Base-by-base conservation (phyloP, 2,888 invertebrate genomes). In the Phlogophora meticulosa region DNA sequence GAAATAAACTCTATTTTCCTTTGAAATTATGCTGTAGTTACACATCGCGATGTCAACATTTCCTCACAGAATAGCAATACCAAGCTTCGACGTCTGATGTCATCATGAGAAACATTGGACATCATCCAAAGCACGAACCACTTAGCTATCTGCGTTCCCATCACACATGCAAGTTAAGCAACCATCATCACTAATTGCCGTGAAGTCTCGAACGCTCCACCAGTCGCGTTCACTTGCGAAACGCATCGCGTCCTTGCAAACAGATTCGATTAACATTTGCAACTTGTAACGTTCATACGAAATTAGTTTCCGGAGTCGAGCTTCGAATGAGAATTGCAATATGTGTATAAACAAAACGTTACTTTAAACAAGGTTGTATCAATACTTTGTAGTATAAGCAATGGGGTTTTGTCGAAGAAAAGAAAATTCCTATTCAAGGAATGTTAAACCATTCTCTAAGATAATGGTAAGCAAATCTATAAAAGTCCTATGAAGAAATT, bases 191-290 rank as follows among this genome's bases (percentile, higher is more conserved):
- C 46, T 55, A 51, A 55, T 43, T 61, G 78, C 61, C 53, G 78
- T 48, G 40, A 43, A 65, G 22, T 42, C 49, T 68, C 40, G n/a
- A 71, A 36, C 24, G 53, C n/a, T 22, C 0, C 36, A 36, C 20
- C 22, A 38, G 28, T 55, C 46, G 64, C 48, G 46, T 45, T 60
- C 45, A 42, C 63, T 77, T 82, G 42, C 59, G 38, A 72, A 70
- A 79, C 78, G 68, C 81, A 72, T 72, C 59, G 58, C 63, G 75
- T 81, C 75, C 78, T 79, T 81, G 67, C 57, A 77, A 79, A 70
- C 74, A 68, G 71, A 78, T 71, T 81, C 59, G 72, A 74, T 77
- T 80, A 74, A 75, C 81, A 80, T 80, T 80, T 80, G 71, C 71
- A 43, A 60, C 52, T 48, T 76, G 71, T 76, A 75, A 63, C 58